phyloP scores from a whole-genome alignment of 1,140 invertebrate genomes.

The Heliconius eleuchia region DNA sequence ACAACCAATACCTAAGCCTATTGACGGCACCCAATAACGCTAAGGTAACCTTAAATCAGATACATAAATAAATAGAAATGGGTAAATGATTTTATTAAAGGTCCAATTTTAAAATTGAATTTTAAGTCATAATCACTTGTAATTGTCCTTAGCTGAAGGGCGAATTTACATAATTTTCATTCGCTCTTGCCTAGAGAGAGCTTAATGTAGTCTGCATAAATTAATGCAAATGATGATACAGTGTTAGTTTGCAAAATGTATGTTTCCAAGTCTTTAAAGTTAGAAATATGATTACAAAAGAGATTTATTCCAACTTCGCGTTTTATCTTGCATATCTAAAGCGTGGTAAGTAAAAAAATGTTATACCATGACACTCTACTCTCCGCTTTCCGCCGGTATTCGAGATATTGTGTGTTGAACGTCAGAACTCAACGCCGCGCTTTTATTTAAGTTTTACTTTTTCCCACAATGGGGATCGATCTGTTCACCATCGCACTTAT shows the following conservation, averaged over 20 bases:
- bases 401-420: no score
- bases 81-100: background rate
- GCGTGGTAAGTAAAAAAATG: no score
- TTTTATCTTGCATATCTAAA: no score
- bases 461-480: no score
- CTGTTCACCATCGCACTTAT: no score
- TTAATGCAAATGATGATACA: constrained; percentile 57
- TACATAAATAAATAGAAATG: background rate
- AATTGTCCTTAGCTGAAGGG: constrained; percentile 58
- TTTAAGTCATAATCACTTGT: constrained; percentile 59
- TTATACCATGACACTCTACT: no score
- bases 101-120: constrained; percentile 48
- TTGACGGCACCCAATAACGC: background rate
- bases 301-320: background rate
- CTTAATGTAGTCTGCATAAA: constrained; percentile 60
- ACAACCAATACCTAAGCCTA: background rate
- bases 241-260: constrained; percentile 31
- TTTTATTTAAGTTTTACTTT: no score
- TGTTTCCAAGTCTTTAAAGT: background rate
- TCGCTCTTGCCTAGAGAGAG: constrained; percentile 44
- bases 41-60: background rate
- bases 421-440: no score
- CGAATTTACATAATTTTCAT: constrained; percentile 65
- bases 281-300: background rate
- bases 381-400: no score